Base-by-base conservation (phyloP, 2,888 invertebrate genomes). In the Adelphocoris suturalis region DNA sequence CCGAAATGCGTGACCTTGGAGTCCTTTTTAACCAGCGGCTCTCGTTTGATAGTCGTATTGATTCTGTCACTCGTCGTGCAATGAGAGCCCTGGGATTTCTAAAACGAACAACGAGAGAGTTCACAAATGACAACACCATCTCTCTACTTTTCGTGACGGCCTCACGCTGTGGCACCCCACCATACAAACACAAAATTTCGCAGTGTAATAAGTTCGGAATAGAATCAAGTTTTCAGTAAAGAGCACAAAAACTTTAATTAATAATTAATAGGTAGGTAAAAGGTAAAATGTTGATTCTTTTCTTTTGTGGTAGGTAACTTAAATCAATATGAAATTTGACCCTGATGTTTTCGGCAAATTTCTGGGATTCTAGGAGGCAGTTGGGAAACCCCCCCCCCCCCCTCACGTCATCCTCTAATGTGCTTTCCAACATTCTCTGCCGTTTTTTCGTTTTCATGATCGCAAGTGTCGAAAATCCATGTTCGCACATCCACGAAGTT, bases 401-500 rank as follows among this genome's bases (percentile, higher is more conserved):
- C 1, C 4, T 9, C 27, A 76, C 12, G 14, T 76, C 76, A 14
- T 76, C 37, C 76, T 76, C 76, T n/a, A 76, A 4, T 13, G 76
- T 76, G 27, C 1, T 76, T 76, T 76, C 76, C 76, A 9, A 76
- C 27, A 76, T 23, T 28, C 13, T 76, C 12, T 16, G 76, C 76
- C 76, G 19, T 76, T 76, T 76, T 76, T 76, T 76, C 37, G 76
- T 76, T 76, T 76, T 76, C 76, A n/a, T 76, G 27, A 14, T 76
- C 76, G 76, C 76, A 28, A 76, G 76, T 28, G 76, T 76, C 37
- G 76, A 76, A 76, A 76, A 76, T 76, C 76, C 76, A 28, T 13
- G 76, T 76, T 76, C 76, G 37, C 76, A 76, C 76, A n/a, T 76
- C 76, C 14, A 76, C 27, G 76, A 76, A 76, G 76, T 9, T 52